Base-by-base conservation (phyloP, 2,797 vertebrate genomes). In the Manis pentadactyla region DNA sequence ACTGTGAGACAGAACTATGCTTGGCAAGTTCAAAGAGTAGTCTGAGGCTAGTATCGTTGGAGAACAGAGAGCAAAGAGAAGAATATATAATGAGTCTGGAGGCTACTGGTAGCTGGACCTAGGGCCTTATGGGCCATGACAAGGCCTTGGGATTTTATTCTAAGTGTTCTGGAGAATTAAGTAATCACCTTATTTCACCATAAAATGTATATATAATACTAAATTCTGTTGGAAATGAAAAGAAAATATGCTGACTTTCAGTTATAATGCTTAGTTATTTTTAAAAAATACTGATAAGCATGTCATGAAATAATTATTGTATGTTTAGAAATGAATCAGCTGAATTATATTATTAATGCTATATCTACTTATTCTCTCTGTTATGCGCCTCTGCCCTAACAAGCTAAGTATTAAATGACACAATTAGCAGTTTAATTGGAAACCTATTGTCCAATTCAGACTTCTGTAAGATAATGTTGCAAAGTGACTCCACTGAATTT, bases 381-480 rank as follows among this genome's bases (percentile, higher is more conserved):
- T 49, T 34, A 34, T 83, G 46, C 84, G 31, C 71, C 49, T 83
- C 82, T 85, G 71, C 71, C 61, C 91, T 94, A 90, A 46, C 27
- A 84, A 73, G 78, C 61, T 78, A 88, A 92, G 66, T 84, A 95
- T 81, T 87, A 97, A 97, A 77, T 88, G 68, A 94, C 66, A 96
- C 73, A 96, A 90, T 95, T 97, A 96, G 82, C 55, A 83, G 68
- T 95, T 96, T 95, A 97, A 95, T 84, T 96, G 51, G 93, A 97
- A 95, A 88, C 34, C 78, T 90, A 92, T 14, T 95, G 82, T 88
- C 64, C 9, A 8, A 59, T 75, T 96, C 61, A 85, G 93, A 90
- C 61, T 97, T 94, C 46, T 59, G 3, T 53, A 95, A 94, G 75
- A 18, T 85, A 82, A 82, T 21, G 34, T 25, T 91, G 34, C 63